Evolutionary conservation across 2,888 invertebrate genomes (phyloP).

Genomic region (Galerucella pusilla): DNA sequence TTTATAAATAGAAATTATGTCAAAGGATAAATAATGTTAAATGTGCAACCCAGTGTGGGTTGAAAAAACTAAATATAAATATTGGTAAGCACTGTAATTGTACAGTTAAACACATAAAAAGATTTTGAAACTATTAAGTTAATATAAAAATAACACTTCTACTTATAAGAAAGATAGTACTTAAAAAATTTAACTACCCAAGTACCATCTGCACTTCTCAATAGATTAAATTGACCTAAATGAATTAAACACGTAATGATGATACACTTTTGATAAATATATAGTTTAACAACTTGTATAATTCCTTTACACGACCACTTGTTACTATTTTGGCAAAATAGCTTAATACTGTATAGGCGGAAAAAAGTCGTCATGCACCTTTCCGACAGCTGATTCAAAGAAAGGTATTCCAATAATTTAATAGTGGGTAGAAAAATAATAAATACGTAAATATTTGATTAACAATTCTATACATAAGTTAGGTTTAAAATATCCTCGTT

Average conservation of each 20-base stretch:
- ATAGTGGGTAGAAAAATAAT: neutral
- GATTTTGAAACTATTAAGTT: neutral
- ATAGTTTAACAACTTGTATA: neutral
- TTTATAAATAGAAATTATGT: conserved; percentile 51
- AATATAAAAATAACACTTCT: neutral
- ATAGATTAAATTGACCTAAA: conserved; percentile 24
- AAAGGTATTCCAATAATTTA: conserved; percentile 8
- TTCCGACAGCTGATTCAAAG: conserved; percentile 30
- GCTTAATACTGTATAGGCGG: neutral
- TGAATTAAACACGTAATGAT: conserved; percentile 4
- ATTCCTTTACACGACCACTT: conserved; percentile 22
- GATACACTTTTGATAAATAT: conserved; percentile 2
- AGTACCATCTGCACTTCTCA: conserved; percentile 24
- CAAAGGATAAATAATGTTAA: conserved; percentile 46
- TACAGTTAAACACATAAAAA: neutral
- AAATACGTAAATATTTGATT: neutral
- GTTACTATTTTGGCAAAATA: conserved; percentile 30
- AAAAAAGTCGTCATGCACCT: conserved; percentile 13
- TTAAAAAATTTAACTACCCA: conserved; percentile 11
- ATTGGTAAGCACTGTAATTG: conserved; percentile 20
- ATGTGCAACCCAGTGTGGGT: conserved; percentile 40
- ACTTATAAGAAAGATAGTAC: neutral
- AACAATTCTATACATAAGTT: neutral
- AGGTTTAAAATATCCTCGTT: neutral
- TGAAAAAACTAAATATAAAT: conserved; percentile 34